phyloP scores from a whole-genome alignment of 2,113 vertebrate genomes.

The Lagopus muta region DNA sequence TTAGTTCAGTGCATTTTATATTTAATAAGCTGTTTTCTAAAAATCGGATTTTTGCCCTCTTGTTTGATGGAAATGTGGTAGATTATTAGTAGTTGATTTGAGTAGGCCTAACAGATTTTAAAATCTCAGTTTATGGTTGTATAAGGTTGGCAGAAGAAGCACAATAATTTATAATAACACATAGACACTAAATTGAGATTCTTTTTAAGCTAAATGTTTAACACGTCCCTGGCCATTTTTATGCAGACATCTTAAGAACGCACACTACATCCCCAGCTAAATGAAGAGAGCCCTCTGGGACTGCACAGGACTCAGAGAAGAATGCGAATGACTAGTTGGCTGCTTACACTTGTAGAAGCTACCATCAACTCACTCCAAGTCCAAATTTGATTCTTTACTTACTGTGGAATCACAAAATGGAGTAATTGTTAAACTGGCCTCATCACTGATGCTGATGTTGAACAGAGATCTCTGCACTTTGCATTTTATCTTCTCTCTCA shows the following conservation, averaged over 20 bases:
- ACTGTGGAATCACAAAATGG: not conserved
- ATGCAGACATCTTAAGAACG: not conserved
- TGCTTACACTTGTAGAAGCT: not conserved
- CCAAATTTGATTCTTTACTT: not conserved
- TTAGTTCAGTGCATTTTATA: rapidly evolving
- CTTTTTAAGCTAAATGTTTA: not conserved
- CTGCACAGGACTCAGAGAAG: not conserved
- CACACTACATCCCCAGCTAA: not conserved
- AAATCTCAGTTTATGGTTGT: not conserved
- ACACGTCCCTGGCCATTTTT: not conserved
- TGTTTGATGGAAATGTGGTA: not conserved
- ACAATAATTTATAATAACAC: not conserved
- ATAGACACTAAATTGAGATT: not conserved
- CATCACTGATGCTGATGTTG: not conserved
- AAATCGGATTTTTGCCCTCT: not conserved
- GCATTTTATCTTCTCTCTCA: not conserved
- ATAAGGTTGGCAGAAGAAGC: not conserved
- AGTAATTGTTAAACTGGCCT: not conserved
- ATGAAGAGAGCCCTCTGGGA: not conserved
- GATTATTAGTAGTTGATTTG: not conserved
- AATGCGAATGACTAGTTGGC: not conserved
- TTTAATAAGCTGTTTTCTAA: not conserved
- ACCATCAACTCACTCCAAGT: not conserved
- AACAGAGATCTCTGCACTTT: not conserved
- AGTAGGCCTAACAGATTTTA: not conserved